Conservation (phyloP, 2,888 invertebrate genomes). For the Clivina fossor region DNA sequence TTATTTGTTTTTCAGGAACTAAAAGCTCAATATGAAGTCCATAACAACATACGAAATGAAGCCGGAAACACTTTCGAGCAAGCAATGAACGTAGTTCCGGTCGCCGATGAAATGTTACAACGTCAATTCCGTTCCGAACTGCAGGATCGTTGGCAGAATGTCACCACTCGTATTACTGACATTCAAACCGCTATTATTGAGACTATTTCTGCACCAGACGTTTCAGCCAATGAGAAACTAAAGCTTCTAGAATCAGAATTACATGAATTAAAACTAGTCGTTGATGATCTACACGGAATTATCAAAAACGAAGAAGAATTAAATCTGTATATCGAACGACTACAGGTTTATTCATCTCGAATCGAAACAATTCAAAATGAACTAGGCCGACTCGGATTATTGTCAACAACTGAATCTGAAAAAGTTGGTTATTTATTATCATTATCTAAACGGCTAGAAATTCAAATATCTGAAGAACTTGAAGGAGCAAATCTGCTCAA, state of each 20-base stretch:
- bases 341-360: constrained; percentile 74
- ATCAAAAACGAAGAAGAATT: constrained; percentile 83
- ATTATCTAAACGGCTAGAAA: constrained; percentile 70
- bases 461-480: constrained; percentile 73
- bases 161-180: constrained; percentile 64
- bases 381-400: constrained; percentile 71
- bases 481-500: constrained; percentile 74
- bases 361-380: constrained; percentile 81
- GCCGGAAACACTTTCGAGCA: constrained; percentile 74
- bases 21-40: constrained; percentile 83
- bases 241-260: constrained; percentile 75
- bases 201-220: constrained; percentile 71
- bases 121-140: constrained; percentile 76
- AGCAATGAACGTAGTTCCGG: constrained; percentile 73
- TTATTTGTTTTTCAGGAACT: constrained; percentile 60
- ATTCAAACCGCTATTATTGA: constrained; percentile 70
- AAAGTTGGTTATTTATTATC: constrained; percentile 71
- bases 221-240: constrained; percentile 74
- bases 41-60: constrained; percentile 75
- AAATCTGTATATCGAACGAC: constrained; percentile 75
- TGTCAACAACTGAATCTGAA: constrained; percentile 75
- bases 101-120: constrained; percentile 83
- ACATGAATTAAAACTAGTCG: constrained; percentile 67
- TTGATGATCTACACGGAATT: constrained; percentile 74
- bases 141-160: constrained; percentile 73